A percentile compares a stretch with the other conserved stretches of the same genome.
These are phyloP conservation scores for Aulostomus chinensis DNA, from an alignment of 2,797 vertebrate species.

Conservation along the genomic window DNA sequence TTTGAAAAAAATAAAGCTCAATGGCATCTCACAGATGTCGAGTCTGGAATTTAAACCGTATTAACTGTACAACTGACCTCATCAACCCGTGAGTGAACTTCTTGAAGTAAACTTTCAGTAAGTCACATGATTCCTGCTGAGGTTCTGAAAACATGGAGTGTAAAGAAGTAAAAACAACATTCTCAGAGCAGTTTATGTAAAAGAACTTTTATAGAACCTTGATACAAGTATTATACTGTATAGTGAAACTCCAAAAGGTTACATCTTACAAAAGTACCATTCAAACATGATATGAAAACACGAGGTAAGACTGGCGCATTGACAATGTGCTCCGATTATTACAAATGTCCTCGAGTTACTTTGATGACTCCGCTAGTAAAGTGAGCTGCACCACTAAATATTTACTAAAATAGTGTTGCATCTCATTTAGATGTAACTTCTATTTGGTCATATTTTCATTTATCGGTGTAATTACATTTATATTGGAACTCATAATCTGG, in stretches of 20 bases:
- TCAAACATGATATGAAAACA: not conserved
- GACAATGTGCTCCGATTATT: constrained; percentile 12
- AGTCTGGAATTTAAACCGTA: constrained; percentile 1
- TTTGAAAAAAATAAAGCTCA: constrained; percentile 41
- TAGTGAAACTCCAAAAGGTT: constrained; percentile 54
- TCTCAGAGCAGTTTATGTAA: constrained; percentile 16
- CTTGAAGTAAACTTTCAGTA: constrained; percentile 5
- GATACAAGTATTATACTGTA: constrained; percentile 61
- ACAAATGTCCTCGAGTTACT: no score
- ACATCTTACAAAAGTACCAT: constrained; percentile 42
- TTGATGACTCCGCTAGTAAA: no score
- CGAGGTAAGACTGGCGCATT: constrained; percentile 12
- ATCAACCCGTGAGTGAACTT: not conserved
- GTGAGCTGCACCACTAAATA: constrained; percentile 4
- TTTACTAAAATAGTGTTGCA: constrained; percentile 2
- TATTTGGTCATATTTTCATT: constrained; percentile 1
- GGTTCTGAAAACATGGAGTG: not conserved
- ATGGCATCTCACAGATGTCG: constrained; percentile 35
- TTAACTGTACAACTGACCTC: not conserved
- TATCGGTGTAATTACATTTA: not conserved
- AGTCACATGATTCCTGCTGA: not conserved
- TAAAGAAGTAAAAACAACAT: not conserved
- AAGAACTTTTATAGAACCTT: constrained; percentile 42
- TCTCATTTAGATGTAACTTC: no score
- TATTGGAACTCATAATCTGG: no score